Evolutionary conservation across 1,140 invertebrate species (phyloP).

Genomic region (Calycopis cecrops): DNA sequence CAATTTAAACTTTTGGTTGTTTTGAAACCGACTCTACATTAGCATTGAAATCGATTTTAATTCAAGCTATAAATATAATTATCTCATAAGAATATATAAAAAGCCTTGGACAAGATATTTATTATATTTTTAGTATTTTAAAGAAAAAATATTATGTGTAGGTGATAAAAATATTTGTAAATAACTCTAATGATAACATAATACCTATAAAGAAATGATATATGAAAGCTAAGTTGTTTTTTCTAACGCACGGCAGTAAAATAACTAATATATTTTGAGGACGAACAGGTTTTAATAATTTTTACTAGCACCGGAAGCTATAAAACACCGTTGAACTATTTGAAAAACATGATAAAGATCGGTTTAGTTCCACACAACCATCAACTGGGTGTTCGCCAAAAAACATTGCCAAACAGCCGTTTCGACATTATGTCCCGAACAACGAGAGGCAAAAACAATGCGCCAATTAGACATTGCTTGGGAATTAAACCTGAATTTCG

Average conservation of each 20-base stretch:
- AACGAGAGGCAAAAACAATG: constrained; percentile 8
- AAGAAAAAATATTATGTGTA: no score
- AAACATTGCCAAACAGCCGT: constrained; percentile 51
- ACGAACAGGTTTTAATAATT: constrained; percentile 1
- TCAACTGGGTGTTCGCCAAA: constrained; percentile 45
- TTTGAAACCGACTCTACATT: no score
- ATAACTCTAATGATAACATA: no score
- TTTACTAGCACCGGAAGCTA: constrained; percentile 6
- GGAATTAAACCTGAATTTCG: not conserved
- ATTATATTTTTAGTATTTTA: no score
- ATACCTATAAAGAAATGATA: no score
- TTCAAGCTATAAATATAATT: no score
- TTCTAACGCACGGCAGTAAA: not conserved
- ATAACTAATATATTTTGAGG: not conserved
- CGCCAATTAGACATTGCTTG: not conserved
- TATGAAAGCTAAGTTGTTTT: not conserved
- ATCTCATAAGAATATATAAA: no score
- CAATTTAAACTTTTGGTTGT: no score
- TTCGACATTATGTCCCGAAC: constrained; percentile 29
- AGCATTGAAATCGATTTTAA: no score
- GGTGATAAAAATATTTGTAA: no score
- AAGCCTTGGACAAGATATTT: no score
- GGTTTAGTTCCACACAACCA: constrained; percentile 16
- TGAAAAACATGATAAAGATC: constrained; percentile 11
- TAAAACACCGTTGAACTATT: constrained; percentile 10